Conservation (phyloP, 30 jellyfish, hydroid and myxozoan genomes). For the Hydra vulgaris region DNA sequence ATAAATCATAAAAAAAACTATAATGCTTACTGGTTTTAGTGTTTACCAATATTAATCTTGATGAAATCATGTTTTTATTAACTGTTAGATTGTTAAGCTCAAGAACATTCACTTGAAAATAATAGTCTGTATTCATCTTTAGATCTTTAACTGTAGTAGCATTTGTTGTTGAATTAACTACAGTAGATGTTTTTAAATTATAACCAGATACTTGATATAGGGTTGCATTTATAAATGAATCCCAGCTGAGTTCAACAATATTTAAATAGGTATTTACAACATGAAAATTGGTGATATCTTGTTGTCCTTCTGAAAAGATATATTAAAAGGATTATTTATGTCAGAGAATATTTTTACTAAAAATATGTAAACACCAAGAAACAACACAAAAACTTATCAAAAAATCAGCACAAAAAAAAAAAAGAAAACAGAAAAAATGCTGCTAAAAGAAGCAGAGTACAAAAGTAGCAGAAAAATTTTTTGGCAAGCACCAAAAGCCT, state of each 20-base stretch:
- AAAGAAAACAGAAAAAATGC: too few relatives aligned
- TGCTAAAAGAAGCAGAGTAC: too few relatives aligned
- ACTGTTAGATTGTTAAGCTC: neutral
- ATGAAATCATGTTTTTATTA: neutral
- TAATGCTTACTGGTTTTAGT: neutral
- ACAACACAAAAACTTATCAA: too few relatives aligned
- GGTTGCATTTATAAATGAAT: neutral
- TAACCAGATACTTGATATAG: neutral
- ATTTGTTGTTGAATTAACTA: neutral
- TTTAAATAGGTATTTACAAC: neutral
- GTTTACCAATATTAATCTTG: neutral
- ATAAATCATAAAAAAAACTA: neutral
- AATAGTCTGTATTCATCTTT: neutral
- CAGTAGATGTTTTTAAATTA: neutral
- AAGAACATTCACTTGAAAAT: neutral
- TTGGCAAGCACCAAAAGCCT: too few relatives aligned
- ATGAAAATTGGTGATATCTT: neutral
- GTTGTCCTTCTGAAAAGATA: too few relatives aligned
- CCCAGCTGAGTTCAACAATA: neutral
- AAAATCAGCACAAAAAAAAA: too few relatives aligned
- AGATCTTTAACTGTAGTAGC: neutral
- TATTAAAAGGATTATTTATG: too few relatives aligned
- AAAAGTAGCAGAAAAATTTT: too few relatives aligned
- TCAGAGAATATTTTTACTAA: too few relatives aligned
- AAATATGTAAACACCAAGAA: too few relatives aligned